Evolutionary conservation across 2,888 invertebrate genomes (phyloP), one percentile per base, ranked within the genome.

Genomic region (Congeria kusceri): DNA sequence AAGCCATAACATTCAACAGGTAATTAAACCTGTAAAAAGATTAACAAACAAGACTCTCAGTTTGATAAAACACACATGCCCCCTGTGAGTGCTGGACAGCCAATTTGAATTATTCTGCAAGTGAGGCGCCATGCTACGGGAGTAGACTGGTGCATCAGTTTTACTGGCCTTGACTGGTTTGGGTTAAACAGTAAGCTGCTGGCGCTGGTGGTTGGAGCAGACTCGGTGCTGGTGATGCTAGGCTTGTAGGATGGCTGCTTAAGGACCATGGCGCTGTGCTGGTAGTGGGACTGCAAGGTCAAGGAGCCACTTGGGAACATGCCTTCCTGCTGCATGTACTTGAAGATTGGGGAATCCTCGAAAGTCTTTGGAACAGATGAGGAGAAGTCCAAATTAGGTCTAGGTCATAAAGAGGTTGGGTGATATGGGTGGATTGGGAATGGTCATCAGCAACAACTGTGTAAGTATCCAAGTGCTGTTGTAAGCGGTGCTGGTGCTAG

Each of bases 271-370:
- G 64, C 72, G 28, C 70, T 65, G 27, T 75, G 68, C 58, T 77
- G 78, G 49, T 74, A 72, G 39, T 75, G 84, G 77, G 62, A 78
- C 71, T 72, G 84, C 62, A 80, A 80, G n/a, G n/a, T n/a, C 69
- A 78, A 71, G 58, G 80, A 53, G 20, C 73, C 70, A 11, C 79
- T 67, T 27, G 77, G 63, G 62, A 88, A 87, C 84, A 91, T 80
- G 9, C 89, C 91, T 67, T 92, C 91, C 71, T 90, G 89, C 77
- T 92, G 90, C 90, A 92, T 90, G 83, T 91, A 92, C 81, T 91
- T 92, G 86, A 89, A 92, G 64, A 92, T 87, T 61, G 88, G 88
- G 0, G 91, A 91, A 32, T 89, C 88, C 61, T 88, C 84, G 63
- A 91, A 80, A 28, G 80, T 75, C 13, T 83, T 73, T 69, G n/a